Evolutionary conservation across 2,113 vertebrate genomes (phyloP).

Genomic region (Jaculus jaculus): DNA sequence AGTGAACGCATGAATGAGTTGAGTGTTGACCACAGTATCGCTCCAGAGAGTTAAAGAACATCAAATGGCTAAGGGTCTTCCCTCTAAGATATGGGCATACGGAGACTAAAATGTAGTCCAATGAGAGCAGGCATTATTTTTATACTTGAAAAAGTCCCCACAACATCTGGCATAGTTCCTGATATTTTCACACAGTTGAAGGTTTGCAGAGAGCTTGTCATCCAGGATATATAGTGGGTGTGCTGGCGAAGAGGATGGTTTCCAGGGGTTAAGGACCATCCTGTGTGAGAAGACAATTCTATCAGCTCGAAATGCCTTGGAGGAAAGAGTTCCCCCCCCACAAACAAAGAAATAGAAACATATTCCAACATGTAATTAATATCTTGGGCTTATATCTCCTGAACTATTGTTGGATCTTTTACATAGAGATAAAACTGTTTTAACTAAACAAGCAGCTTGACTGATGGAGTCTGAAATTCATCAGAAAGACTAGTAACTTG

Average conservation of each 20-base stretch:
- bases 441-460: slow-evolving; percentile 20
- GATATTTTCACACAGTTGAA: not conserved
- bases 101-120: not conserved
- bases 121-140: not conserved
- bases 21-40: not conserved
- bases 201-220: not conserved
- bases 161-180: not conserved
- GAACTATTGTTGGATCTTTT: slow-evolving; percentile 29
- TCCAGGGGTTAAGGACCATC: not conserved
- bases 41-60: not conserved
- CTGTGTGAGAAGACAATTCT: not conserved
- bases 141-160: not conserved
- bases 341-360: no score
- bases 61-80: not conserved
- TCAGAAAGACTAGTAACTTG: slow-evolving; percentile 59
- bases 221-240: not conserved
- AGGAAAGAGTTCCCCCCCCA: slow-evolving; percentile 16
- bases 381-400: slow-evolving; percentile 32
- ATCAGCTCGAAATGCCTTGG: not conserved
- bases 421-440: not conserved
- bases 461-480: slow-evolving; percentile 38
- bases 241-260: not conserved
- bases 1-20: not conserved
- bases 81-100: not conserved
- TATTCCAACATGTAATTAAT: not conserved